Conservation (phyloP, 1,140 invertebrate genomes). For the Orius insidiosus region DNA sequence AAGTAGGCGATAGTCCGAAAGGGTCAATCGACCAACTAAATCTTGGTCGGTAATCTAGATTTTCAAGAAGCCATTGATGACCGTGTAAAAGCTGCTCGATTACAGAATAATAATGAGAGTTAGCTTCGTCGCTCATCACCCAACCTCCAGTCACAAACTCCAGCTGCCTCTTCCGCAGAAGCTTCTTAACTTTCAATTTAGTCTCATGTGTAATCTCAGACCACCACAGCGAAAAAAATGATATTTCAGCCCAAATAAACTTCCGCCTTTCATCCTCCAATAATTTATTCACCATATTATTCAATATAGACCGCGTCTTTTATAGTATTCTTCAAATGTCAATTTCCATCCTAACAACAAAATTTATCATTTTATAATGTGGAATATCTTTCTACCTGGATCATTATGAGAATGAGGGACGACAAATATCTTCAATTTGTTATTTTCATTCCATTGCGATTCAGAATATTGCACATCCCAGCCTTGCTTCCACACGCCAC, state of each 20-base stretch:
- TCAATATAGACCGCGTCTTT: slow-evolving; percentile 72
- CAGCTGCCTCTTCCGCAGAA: slow-evolving; percentile 46
- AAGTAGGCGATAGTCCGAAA: slow-evolving; percentile 76
- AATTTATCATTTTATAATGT: slow-evolving; percentile 6
- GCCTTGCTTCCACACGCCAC: slow-evolving; percentile 97
- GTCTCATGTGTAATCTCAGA: slow-evolving; percentile 50
- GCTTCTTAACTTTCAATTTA: slow-evolving; percentile 48
- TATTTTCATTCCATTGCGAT: slow-evolving; percentile 54
- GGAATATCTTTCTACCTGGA: slow-evolving; percentile 41
- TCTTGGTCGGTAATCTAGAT: slow-evolving; percentile 61
- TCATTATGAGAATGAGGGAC: slow-evolving; percentile 97
- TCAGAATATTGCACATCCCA: slow-evolving; percentile 71
- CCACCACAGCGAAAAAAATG: slow-evolving; percentile 88
- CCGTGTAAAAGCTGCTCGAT: slow-evolving; percentile 83
- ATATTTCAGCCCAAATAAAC: slow-evolving; percentile 97
- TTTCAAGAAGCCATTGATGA: slow-evolving; percentile 78
- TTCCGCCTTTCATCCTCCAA: slow-evolving; percentile 58
- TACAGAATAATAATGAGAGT: slow-evolving; percentile 78
- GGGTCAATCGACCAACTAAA: slow-evolving; percentile 91
- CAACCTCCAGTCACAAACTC: slow-evolving; percentile 90
- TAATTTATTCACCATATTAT: slow-evolving; percentile 75
- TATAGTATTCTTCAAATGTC: slow-evolving; percentile 89
- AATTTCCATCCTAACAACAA: slow-evolving; percentile 68
- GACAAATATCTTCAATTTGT: slow-evolving; percentile 82
- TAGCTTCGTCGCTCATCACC: slow-evolving; percentile 98